Percentiles rank a stretch among this genome's conserved stretches.
These are phyloP conservation scores for Amblyraja radiata DNA, from an alignment of 2,797 vertebrate genomes.

Conservation along the genomic window DNA sequence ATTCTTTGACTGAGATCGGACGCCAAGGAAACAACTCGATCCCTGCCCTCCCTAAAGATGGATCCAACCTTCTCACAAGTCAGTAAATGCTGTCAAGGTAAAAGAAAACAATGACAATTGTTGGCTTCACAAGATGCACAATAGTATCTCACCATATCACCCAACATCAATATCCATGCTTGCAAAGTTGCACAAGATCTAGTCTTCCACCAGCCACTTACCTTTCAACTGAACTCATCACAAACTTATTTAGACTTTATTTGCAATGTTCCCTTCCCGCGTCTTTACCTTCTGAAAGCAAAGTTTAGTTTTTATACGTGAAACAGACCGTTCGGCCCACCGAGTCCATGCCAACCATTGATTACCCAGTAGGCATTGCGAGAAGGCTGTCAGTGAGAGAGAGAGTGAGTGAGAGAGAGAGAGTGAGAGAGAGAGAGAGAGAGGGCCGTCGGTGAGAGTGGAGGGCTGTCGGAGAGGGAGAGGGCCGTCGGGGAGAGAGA, in stretches of 20 bases:
- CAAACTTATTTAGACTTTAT: neutral
- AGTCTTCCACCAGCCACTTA: neutral
- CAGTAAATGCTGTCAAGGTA: conserved; percentile 64
- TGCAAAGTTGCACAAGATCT: neutral
- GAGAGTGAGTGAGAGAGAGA: too few species aligned
- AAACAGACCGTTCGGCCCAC: too few species aligned
- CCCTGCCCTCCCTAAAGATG: conserved; percentile 79
- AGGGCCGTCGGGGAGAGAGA: too few species aligned
- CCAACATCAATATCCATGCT: neutral
- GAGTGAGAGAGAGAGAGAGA: too few species aligned
- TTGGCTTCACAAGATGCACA: neutral
- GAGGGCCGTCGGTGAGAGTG: too few species aligned
- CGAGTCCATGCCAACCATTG: too few species aligned
- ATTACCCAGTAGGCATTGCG: too few species aligned
- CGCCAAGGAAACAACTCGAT: conserved; percentile 74
- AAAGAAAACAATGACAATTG: neutral
- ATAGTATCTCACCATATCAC: neutral
- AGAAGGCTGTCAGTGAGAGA: too few species aligned
- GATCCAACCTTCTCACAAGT: conserved; percentile 79
- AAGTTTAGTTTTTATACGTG: neutral
- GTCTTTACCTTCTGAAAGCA: neutral
- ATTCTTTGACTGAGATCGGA: conserved; percentile 67
- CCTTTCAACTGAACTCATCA: neutral
- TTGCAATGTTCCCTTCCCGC: neutral
- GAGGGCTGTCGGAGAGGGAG: too few species aligned